A percentile compares a stretch with the other conserved stretches of the same genome.
phyloP scores from a whole-genome alignment of 2,797 vertebrate genomes.

The Pipistrellus kuhlii region DNA sequence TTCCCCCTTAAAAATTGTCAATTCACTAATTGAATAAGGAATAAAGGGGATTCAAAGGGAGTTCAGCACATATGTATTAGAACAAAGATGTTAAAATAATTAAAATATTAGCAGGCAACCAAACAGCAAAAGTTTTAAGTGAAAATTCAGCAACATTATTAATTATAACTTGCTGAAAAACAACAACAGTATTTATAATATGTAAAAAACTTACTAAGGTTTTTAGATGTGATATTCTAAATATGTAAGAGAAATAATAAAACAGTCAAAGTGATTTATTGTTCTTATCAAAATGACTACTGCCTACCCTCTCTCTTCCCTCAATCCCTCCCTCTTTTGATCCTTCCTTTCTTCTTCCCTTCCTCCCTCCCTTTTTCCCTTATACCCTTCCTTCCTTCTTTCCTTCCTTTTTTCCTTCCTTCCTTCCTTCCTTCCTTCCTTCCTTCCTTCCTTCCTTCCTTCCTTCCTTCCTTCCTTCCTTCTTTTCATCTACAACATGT shows the following conservation, averaged over 20 bases:
- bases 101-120: not conserved
- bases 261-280: not conserved
- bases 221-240: slow-evolving; percentile 8
- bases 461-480: not conserved
- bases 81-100: not conserved
- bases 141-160: not conserved
- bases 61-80: not conserved
- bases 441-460: not conserved
- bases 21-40: not conserved
- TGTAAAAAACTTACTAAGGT: not conserved
- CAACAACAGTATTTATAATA: not conserved
- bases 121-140: not conserved
- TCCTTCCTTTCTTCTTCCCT: not conserved
- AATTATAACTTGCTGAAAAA: not conserved
- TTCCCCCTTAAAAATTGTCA: not conserved
- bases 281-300: not conserved
- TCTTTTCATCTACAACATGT: not conserved
- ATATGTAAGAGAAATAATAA: not conserved
- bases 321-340: not conserved
- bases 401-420: not conserved
- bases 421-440: fast-evolving
- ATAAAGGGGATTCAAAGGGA: not conserved
- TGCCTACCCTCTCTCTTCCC: not conserved
- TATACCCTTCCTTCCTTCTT: not conserved
- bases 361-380: fast-evolving